Evolutionary conservation across 2,797 vertebrate genomes (phyloP), one percentile per base, ranked within the genome.

Genomic region (Pseudochromis fuscus): DNA sequence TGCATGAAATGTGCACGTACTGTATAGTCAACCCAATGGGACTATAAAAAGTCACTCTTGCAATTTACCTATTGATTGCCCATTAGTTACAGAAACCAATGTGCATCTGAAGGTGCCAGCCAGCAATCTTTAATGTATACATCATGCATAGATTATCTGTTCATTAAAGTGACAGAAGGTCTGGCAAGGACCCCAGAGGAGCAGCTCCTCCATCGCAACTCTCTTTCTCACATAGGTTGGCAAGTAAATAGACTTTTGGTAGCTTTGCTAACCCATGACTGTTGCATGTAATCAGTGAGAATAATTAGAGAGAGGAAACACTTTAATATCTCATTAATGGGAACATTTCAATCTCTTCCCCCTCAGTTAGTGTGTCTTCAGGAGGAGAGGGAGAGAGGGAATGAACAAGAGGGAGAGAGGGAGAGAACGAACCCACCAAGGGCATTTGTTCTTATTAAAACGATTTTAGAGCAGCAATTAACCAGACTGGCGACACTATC

Each of bases 131-230:
- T 72, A 87, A 83, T 82, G 79, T 75, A 84, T 83, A 84, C 79
- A 86, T 87, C 82, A 83, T 78, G 78, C 65, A 89, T 88, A 84
- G 80, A 91, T 88, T 89, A 90, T 81, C 76, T 88, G 83, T 88
- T 92, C 82, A 90, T 90, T 87, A 90, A 70, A 60, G 65, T 78
- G 82, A 88, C 75, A 71, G 61, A 83, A 46, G 23, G 45, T 72
- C 57, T 77, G 77, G 75, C 75, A 64, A 33, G 12, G 66, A 69
- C 65, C 62, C 72, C 73, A 72, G 50, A 73, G 24, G 28, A 83
- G 40, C 23, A 40, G 46, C 61, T 56, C 55, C 30, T 63, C 21
- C 18, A 4, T 49, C 55, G 11, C 50, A 33, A 24, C 49, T 55
- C 38, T 59, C 21, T 72, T 10, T 38, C 21, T 68, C 51, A 21